Base-by-base conservation (phyloP, 2,113 vertebrate species). In the Asarcornis scutulata region DNA sequence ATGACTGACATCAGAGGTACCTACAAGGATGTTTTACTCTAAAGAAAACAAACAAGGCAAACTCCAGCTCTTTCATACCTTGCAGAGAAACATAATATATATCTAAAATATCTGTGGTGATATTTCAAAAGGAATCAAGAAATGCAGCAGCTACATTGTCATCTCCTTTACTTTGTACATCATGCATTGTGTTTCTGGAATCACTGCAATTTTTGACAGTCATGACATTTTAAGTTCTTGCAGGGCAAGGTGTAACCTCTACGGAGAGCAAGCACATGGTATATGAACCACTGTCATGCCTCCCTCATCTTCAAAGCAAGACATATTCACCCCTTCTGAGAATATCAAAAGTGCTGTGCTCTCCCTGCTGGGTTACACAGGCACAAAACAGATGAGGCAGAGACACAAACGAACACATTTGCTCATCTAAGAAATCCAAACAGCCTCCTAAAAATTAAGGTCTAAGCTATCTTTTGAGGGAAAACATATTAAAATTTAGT, bases 401-500 rank as follows among this genome's bases (percentile, higher is more conserved):
- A 91, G 53, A 58, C 53, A 64, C 5, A 15, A 60, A 42, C 42
- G 69, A 62, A 81, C 36, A 46, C 64, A 60, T 42, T 60, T 64
- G 52, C 32, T 89, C 25, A 29, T 13, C 78, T 48, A 52, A 89
- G 36, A 83, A 88, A 82, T 48, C 36, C 55, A 89, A 88, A 71
- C 13, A 73, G 9, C 68, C 17, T 63, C 64, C 93, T 38, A 93
- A 96, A 96, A 96, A 90, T 64, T 81, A 78, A 96, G 68, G 32
- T 34, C 52, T 63, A 88, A 91, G 50, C 40, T 27, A 42, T 8
- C 50, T 91, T 95, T 83, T 67, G 44, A 60, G 60, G 67, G 40
- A 40, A 40, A 40, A 40, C 40, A 40, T 40, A 40, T 40, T 13
- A 40, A 40, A 40, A 40, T 40, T 73, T 31, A 56, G 44, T 42